Conservation (phyloP, 2,113 vertebrate genomes). For the Pyrgilauda ruficollis region DNA sequence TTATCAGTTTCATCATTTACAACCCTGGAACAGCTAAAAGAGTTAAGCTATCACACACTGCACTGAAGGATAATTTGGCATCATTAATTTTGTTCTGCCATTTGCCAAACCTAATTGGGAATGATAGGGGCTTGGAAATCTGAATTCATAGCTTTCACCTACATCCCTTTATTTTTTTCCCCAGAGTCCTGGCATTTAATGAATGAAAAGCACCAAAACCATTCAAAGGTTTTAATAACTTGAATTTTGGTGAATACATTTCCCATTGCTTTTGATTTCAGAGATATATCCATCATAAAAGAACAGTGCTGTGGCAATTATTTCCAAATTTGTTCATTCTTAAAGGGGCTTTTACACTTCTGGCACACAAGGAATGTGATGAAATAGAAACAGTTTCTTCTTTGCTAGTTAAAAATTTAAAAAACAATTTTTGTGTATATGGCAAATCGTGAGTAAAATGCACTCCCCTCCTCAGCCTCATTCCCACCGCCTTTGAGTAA, state of each 20-base stretch:
- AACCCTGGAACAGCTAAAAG: slow-evolving; percentile 51
- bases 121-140: background rate
- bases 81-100: slow-evolving; percentile 58
- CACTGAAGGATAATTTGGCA: slow-evolving; percentile 46
- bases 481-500: background rate
- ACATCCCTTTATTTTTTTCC: background rate
- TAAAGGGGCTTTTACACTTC: background rate
- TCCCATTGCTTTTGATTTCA: background rate
- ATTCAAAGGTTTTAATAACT: slow-evolving; percentile 1
- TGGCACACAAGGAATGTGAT: background rate
- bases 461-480: background rate
- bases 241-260: background rate
- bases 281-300: background rate
- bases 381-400: background rate
- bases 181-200: background rate
- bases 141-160: background rate
- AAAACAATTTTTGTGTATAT: background rate
- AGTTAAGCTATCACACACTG: slow-evolving; percentile 18
- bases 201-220: slow-evolving; percentile 19
- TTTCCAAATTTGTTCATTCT: background rate
- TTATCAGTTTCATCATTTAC: slow-evolving; percentile 64
- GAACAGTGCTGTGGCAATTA: background rate
- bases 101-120: slow-evolving; percentile 55
- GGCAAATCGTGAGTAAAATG: background rate
- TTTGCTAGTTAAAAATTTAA: background rate